Evolutionary conservation across 2,797 vertebrate genomes (phyloP), one percentile per base, ranked within the genome.

Genomic region (Champsocephalus esox): DNA sequence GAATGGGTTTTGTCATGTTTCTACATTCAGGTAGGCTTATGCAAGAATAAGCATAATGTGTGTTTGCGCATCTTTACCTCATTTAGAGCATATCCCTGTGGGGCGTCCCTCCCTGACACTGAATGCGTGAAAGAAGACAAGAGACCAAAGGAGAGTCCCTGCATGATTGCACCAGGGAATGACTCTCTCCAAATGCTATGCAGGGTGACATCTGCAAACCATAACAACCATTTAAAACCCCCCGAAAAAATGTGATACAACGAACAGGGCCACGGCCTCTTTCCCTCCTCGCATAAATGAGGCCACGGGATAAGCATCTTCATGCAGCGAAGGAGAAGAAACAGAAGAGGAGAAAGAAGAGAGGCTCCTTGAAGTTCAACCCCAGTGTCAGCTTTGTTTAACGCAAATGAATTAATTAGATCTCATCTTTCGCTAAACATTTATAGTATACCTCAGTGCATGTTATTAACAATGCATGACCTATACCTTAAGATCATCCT

Each of bases 181-280:
- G 89, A 93, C 86, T 92, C 86, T 79, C 87, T 91, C 72, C 59
- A 28, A 90, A 87, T 81, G 91, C 93, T 92, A 91, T 89, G 91
- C 89, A 89, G 92, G 92, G 92, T 92, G 93, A 93, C 94, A 94
- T 94, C 94, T 95, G 93, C 89, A 94, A 94, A 92, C 91, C 87
- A 94, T 94, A 94, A 95, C 85, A 87, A 80, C 86, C 82, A 68
- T 82, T 86, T 88, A 70, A 86, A 88, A 66, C 85, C 76, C 76
- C 75, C 75, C 3, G 2, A 91, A 88, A 88, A 56, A 83, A 85
- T 77, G 79, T 79, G 79, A 89, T 89, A 92, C 86, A 89, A 90
- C 90, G 80, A 92, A 76, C 79, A 90, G 75, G 84, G 80, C 81
- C 75, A 73, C 74, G 76, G 87, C 85, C 79, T 84, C 63, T 49